phyloP scores from a whole-genome alignment of 1,140 invertebrate genomes.

The Lepidotrigona ventralis region DNA sequence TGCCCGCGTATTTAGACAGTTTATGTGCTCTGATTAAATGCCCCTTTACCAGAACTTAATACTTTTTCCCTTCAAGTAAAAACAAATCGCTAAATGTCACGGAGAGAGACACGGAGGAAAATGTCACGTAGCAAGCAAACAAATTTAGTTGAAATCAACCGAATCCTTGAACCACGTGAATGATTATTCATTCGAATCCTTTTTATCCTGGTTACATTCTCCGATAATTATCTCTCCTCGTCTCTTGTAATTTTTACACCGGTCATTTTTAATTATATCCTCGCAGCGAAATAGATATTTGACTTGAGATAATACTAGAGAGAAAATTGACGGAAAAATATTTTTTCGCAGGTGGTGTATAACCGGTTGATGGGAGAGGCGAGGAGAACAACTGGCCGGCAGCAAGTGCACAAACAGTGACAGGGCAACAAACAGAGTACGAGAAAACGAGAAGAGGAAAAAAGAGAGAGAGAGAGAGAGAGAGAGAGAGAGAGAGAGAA shows the following conservation, averaged over 20 bases:
- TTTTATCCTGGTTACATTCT: background rate
- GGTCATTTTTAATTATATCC: background rate
- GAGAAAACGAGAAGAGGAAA: too few species aligned
- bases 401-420: background rate
- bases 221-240: background rate
- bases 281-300: too few species aligned
- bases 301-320: background rate
- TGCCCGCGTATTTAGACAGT: background rate
- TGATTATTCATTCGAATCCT: background rate
- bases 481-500: background rate
- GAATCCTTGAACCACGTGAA: background rate
- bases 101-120: background rate
- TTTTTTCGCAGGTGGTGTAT: constrained; percentile 44
- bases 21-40: background rate
- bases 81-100: background rate
- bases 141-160: too few species aligned
- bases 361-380: background rate
- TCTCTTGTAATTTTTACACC: background rate
- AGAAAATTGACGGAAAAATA: constrained; percentile 24
- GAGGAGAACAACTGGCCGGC: background rate
- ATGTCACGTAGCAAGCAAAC: background rate
- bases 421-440: background rate
- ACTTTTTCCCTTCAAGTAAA: background rate
- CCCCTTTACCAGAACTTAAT: background rate
- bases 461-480: background rate